A percentile compares a stretch with the other conserved stretches of the same genome.
These are phyloP conservation scores for Propsilocerus akamusi DNA, from an alignment of 1,140 invertebrate genomes.

Conservation along the genomic window DNA sequence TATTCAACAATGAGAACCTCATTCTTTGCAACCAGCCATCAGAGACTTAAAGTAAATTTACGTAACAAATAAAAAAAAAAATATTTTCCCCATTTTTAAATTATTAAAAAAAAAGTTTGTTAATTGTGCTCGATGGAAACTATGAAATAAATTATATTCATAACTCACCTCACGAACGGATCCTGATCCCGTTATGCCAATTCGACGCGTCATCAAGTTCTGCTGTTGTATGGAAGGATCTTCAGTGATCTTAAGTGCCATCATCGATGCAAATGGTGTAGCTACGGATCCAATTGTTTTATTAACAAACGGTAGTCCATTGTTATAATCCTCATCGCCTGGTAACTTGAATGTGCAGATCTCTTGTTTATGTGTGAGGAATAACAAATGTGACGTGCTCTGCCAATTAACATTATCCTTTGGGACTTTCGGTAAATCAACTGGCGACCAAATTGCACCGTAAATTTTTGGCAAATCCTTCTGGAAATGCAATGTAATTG, in stretches of 20 bases:
- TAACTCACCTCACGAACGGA: not conserved
- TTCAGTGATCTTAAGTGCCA: constrained; percentile 8
- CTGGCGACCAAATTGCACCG: constrained; percentile 32
- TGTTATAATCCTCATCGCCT: constrained; percentile 10
- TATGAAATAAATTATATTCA: not conserved
- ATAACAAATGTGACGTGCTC: constrained; percentile 33
- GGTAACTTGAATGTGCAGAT: not conserved
- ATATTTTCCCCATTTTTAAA: constrained; percentile 3
- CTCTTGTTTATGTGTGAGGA: constrained; percentile 35
- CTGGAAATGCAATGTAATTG: constrained; percentile 30
- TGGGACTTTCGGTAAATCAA: constrained; percentile 21
- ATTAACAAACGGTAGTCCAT: constrained; percentile 7
- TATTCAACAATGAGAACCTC: not conserved
- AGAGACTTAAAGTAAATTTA: not conserved
- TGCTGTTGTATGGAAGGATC: not conserved
- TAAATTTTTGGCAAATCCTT: constrained; percentile 25
- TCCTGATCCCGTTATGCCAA: not conserved
- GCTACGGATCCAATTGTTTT: constrained; percentile 13
- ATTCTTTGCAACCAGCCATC: no score
- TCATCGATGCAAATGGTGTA: constrained; percentile 18
- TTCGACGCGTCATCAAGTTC: not conserved
- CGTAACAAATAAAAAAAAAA: not conserved
- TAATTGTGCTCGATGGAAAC: not conserved
- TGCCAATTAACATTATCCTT: constrained; percentile 31
- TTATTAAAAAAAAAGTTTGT: not conserved